Evolutionary conservation across 2,888 invertebrate genomes (phyloP).

Genomic region (Sarcophaga rosellei): DNA sequence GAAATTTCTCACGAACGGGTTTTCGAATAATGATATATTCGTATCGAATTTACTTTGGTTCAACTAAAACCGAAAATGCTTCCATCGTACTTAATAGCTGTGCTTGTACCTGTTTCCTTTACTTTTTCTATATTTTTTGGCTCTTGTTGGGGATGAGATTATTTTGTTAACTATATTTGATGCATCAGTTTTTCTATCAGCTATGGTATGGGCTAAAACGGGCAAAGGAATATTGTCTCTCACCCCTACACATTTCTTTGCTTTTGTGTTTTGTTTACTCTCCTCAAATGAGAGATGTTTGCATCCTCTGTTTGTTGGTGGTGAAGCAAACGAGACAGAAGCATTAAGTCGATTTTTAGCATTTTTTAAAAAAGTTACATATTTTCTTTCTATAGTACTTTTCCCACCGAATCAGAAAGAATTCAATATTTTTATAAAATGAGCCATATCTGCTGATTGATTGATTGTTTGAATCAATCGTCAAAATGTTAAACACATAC

Average conservation of each 20-base stretch:
- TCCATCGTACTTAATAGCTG: too few relatives aligned
- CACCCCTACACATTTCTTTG: conserved; percentile 20
- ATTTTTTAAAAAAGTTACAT: conserved; percentile 26
- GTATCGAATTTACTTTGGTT: too few relatives aligned
- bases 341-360: conserved; percentile 27
- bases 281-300: conserved; percentile 30
- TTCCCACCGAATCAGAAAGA: conserved; percentile 19
- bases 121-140: conserved; percentile 43
- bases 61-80: too few relatives aligned
- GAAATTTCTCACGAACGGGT: too few relatives aligned
- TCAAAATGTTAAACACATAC: too few relatives aligned
- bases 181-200: conserved; percentile 49
- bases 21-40: too few relatives aligned
- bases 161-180: conserved; percentile 47
- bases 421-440: conserved; percentile 39
- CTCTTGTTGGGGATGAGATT: conserved; percentile 32
- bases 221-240: conserved; percentile 18
- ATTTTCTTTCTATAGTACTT: conserved; percentile 4
- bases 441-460: conserved; percentile 28
- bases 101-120: too few relatives aligned
- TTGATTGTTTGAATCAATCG: background rate
- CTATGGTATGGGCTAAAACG: conserved; percentile 37
- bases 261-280: conserved; percentile 28
- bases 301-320: conserved; percentile 36
- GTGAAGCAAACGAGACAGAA: conserved; percentile 28